phyloP scores from a whole-genome alignment of 2,888 invertebrate genomes.

The Gymnoscelis rufifasciata region DNA sequence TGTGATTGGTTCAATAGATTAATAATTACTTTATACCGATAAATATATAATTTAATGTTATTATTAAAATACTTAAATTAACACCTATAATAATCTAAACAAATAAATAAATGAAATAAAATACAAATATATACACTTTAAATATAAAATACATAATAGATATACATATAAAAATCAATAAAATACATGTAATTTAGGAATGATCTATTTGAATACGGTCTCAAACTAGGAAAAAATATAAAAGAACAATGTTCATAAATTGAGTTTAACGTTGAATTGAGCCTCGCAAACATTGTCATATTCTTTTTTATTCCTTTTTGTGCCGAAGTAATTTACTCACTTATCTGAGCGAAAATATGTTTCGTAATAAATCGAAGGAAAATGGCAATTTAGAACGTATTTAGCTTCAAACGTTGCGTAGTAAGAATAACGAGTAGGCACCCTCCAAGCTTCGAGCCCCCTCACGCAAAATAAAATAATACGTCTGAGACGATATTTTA shows the following conservation, averaged over 20 bases:
- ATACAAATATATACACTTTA: too few relatives aligned
- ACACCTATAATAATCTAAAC: too few relatives aligned
- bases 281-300: conserved; percentile 24
- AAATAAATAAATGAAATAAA: too few relatives aligned
- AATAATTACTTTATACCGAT: too few relatives aligned
- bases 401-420: conserved; percentile 55
- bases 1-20: too few relatives aligned
- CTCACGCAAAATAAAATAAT: conserved; percentile 59
- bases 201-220: neutral
- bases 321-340: conserved; percentile 30
- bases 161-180: too few relatives aligned
- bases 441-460: conserved; percentile 43
- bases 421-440: conserved; percentile 59
- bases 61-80: too few relatives aligned
- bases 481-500: conserved; percentile 53
- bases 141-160: too few relatives aligned
- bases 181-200: conserved; percentile 1
- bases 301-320: conserved; percentile 24
- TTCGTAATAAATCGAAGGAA: conserved; percentile 39
- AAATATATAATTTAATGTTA: too few relatives aligned
- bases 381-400: conserved; percentile 64
- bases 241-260: conserved; percentile 21
- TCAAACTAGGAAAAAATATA: neutral
- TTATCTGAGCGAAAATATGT: conserved; percentile 29
- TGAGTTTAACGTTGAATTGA: conserved; percentile 23